Conservation (phyloP, 1,140 invertebrate genomes). For the Leptinotarsa defecta region DNA sequence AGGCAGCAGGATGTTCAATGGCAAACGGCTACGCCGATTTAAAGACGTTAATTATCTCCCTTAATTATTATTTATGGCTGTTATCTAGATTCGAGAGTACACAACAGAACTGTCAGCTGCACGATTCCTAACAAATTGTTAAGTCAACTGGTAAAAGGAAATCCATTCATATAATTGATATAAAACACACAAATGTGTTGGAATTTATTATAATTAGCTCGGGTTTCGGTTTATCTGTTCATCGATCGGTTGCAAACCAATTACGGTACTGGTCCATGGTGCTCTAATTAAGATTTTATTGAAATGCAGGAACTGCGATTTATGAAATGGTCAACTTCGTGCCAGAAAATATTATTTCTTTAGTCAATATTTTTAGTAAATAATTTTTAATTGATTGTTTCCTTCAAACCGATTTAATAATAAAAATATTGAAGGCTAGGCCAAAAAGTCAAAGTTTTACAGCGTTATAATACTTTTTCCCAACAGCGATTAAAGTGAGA, state of each 20-base stretch:
- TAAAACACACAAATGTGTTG: conserved; percentile 31
- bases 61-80: conserved; percentile 32
- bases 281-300: neutral
- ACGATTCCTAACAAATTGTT: conserved; percentile 31
- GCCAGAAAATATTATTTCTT: too few species aligned
- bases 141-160: conserved; percentile 28
- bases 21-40: conserved; percentile 9
- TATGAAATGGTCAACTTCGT: too few species aligned
- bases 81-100: conserved; percentile 24
- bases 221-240: conserved; percentile 12
- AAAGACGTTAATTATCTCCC: conserved; percentile 25
- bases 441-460: too few species aligned
- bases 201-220: conserved; percentile 31
- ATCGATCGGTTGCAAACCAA: conserved; percentile 20
- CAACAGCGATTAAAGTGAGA: too few species aligned
- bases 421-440: too few species aligned
- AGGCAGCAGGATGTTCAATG: conserved; percentile 8
- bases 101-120: conserved; percentile 28
- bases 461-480: too few species aligned
- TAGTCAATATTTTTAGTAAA: too few species aligned
- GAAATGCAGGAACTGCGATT: neutral
- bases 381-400: too few species aligned
- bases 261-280: conserved; percentile 10
- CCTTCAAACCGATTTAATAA: too few species aligned
- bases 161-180: conserved; percentile 32